Evolutionary conservation across 2,888 invertebrate genomes (phyloP).

Genomic region (Habroteleia sp.): DNA sequence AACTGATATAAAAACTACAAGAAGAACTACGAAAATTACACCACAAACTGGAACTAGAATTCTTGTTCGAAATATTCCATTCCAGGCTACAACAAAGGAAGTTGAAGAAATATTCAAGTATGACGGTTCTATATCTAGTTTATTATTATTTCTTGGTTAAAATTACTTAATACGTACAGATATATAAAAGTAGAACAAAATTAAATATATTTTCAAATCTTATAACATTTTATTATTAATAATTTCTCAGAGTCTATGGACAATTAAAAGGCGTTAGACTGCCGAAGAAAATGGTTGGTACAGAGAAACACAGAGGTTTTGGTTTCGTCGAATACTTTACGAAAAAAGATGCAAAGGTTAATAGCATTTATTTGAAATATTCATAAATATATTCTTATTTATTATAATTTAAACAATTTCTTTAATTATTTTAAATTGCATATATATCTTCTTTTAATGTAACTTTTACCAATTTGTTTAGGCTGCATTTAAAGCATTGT

Average conservation of each 20-base stretch:
- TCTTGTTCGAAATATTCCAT: slow-evolving; percentile 96
- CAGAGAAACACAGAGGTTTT: slow-evolving; percentile 95
- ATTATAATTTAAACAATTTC: not conserved
- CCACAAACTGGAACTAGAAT: slow-evolving; percentile 92
- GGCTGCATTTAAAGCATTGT: slow-evolving; percentile 95
- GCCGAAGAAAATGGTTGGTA: slow-evolving; percentile 92
- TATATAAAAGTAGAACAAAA: too few relatives aligned
- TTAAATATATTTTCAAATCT: too few relatives aligned
- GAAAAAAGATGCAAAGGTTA: slow-evolving; percentile 94
- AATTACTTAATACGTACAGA: too few relatives aligned
- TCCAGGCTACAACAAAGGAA: slow-evolving; percentile 94
- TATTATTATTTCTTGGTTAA: too few relatives aligned
- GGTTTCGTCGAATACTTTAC: slow-evolving; percentile 96
- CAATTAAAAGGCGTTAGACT: slow-evolving; percentile 94
- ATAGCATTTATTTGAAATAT: slow-evolving; percentile 10
- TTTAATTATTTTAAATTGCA: too few relatives aligned
- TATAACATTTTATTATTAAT: not conserved
- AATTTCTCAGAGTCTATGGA: slow-evolving; percentile 90
- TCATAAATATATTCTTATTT: not conserved
- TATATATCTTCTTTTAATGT: too few relatives aligned
- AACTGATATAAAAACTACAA: slow-evolving; percentile 83
- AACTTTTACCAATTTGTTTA: too few relatives aligned
- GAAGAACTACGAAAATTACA: slow-evolving; percentile 84
- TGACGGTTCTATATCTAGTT: too few relatives aligned
- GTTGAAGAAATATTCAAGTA: slow-evolving; percentile 94